These are phyloP conservation scores for Conus ventricosus DNA, from an alignment of 1,140 invertebrate species.

Conservation along the genomic window DNA sequence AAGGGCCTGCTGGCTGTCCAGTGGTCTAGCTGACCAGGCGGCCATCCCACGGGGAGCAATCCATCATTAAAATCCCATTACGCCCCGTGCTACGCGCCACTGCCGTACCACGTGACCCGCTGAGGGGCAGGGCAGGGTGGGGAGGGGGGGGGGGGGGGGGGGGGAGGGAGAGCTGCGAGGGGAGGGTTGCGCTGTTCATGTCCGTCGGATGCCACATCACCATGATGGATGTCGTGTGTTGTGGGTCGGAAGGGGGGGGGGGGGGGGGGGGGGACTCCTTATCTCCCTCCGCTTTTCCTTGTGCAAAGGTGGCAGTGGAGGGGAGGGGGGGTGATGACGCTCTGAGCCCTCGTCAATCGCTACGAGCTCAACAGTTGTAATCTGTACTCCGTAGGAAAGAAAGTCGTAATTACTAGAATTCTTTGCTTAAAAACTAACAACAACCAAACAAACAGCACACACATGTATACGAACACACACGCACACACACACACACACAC, in stretches of 20 bases:
- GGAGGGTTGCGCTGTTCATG: neutral
- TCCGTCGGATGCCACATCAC: conserved; percentile 11
- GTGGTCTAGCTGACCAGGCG: neutral
- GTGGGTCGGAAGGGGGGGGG: too few relatives aligned
- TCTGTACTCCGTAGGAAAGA: too few relatives aligned
- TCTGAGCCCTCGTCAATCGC: neutral
- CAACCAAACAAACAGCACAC: too few relatives aligned
- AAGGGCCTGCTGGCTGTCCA: neutral
- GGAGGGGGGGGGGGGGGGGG: too few relatives aligned
- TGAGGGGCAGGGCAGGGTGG: neutral
- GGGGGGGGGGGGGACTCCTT: neutral
- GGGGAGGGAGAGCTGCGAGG: neutral
- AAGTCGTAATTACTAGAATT: too few relatives aligned
- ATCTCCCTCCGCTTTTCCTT: neutral
- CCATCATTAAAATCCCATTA: conserved; percentile 31
- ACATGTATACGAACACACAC: too few relatives aligned
- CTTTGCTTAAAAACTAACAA: too few relatives aligned
- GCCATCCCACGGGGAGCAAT: conserved; percentile 13
- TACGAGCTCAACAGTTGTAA: too few relatives aligned
- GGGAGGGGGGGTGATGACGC: neutral
- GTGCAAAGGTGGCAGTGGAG: neutral
- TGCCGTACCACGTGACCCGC: conserved; percentile 17
- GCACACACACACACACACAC: too few relatives aligned
- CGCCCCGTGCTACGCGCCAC: neutral
- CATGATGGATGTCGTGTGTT: conserved; percentile 1